Evolutionary conservation across 2,888 invertebrate species (phyloP).

Genomic region (Drosophila paramelanica): DNA sequence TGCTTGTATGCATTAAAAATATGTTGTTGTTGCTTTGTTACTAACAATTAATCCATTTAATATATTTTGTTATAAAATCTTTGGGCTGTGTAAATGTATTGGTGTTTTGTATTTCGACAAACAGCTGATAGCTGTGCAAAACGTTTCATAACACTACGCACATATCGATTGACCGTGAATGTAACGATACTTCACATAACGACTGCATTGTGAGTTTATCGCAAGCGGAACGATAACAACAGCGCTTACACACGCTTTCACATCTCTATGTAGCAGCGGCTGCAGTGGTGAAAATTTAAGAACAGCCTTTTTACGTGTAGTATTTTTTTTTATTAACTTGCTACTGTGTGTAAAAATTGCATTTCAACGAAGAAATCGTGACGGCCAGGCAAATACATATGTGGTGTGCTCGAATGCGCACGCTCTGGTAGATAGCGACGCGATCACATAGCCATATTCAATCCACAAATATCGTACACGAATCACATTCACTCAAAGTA

Average conservation of each 20-base stretch:
- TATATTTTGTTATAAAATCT: constrained; percentile 20
- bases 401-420: constrained; percentile 29
- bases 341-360: constrained; percentile 31
- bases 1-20: neutral
- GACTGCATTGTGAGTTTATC: constrained; percentile 37
- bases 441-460: constrained; percentile 29
- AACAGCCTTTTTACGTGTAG: constrained; percentile 54
- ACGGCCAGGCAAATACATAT: constrained; percentile 10
- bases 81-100: neutral
- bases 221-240: constrained; percentile 36
- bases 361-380: constrained; percentile 1
- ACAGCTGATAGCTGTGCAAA: constrained; percentile 50
- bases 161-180: constrained; percentile 2
- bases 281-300: constrained; percentile 62
- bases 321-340: constrained; percentile 33
- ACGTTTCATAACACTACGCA: constrained; percentile 8
- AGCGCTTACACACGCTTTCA: constrained; percentile 34
- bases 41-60: neutral
- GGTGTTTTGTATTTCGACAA: constrained; percentile 15
- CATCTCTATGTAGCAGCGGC: constrained; percentile 58
- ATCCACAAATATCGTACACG: constrained; percentile 53
- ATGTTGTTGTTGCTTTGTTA: neutral
- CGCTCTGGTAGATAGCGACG: constrained; percentile 26
- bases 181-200: constrained; percentile 7
- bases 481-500: constrained; percentile 51